Evolutionary conservation across 2,113 vertebrate species (phyloP).

Genomic region (Upupa epops): DNA sequence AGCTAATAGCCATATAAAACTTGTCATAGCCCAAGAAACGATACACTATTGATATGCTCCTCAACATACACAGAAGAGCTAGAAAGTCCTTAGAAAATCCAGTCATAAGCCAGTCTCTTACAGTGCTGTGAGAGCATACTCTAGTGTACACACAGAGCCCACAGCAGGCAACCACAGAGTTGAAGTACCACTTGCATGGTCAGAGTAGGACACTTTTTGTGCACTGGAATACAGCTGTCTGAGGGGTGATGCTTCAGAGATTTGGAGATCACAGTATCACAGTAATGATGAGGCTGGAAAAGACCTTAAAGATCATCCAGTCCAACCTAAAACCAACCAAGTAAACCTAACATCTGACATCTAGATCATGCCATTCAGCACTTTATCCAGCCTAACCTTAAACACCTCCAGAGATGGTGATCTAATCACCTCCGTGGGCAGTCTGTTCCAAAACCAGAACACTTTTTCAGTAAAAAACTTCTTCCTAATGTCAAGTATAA

Average conservation of each 20-base stretch:
- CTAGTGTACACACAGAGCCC: not conserved
- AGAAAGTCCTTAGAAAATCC: not conserved
- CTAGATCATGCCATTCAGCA: too few species aligned
- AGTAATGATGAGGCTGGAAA: too few species aligned
- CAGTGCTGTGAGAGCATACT: not conserved
- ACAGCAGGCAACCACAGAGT: not conserved
- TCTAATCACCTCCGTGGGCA: too few species aligned
- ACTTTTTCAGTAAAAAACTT: too few species aligned
- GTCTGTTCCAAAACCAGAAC: too few species aligned
- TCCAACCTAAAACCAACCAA: too few species aligned
- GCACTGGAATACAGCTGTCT: not conserved
- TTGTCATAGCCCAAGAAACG: not conserved
- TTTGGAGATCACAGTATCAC: too few species aligned
- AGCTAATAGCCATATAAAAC: not conserved
- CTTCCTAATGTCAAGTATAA: too few species aligned
- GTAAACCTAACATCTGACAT: too few species aligned
- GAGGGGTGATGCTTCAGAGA: not conserved
- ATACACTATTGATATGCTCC: not conserved
- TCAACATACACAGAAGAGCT: not conserved
- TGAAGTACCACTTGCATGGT: not conserved
- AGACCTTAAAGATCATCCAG: too few species aligned
- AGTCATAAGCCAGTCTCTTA: not conserved
- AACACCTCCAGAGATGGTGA: too few species aligned
- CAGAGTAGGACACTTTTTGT: not conserved
- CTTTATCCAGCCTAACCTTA: too few species aligned